Base-by-base conservation (phyloP, 2,888 invertebrate genomes). In the Odontomyia ornata region DNA sequence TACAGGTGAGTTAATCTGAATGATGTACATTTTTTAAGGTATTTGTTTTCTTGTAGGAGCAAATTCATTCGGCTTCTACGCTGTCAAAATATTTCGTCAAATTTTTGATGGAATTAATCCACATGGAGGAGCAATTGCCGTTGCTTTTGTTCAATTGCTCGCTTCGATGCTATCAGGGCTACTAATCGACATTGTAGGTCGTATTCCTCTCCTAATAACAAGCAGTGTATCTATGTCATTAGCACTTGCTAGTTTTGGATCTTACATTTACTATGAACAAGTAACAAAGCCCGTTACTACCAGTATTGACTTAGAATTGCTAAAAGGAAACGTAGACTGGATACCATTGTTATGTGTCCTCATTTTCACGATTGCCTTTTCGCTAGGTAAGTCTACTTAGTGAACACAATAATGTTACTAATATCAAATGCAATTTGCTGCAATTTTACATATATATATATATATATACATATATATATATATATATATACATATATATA, bases 221-320 rank as follows among this genome's bases (percentile, higher is more conserved):
- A 95, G 95, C 83, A 93, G 93, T 80, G 91, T 94, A 30, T 89
- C 95, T 81, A 95, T 95, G 94, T 93, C 94, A 0, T 90, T 94
- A 88, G 94, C 95, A n/a, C 88, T 95, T 82, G 93, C 94, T 27
- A 93, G 93, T 1, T 94, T 95, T 82, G 95, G 95, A 3, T 93
- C 94, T 77, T 95, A 93, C 85, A 93, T 93, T 28, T 95, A 95
- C 84, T 93, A 94, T 85, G 92, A 93, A 84, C 91, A 92, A 82
- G 90, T 91, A 1, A 91, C 91, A 81, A 88, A 88, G 80, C 69
- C 80, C 79, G 36, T 75, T 11, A 76, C 78, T 15, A 56, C 23
- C 62, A 76, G 65, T 60, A 76, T 64, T 18, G 80, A 80, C 25
- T n/a, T 65, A 11, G 77, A 80, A 30, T 27, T 65, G 11, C 57